These are phyloP conservation scores for Brenthis daphne DNA, from an alignment of 2,888 invertebrate species.

Conservation along the genomic window DNA sequence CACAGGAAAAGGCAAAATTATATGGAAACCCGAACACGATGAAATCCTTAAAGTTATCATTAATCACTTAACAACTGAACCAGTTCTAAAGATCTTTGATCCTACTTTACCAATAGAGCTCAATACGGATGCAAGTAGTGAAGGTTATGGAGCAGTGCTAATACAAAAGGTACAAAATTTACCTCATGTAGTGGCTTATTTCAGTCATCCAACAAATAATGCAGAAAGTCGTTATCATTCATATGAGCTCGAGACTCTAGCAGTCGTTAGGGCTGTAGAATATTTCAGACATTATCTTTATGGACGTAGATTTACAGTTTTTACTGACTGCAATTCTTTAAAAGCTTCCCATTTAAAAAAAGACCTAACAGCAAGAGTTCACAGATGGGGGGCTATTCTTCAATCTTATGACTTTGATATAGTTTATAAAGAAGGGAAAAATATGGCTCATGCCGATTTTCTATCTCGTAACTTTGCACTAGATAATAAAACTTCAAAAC, in stretches of 20 bases:
- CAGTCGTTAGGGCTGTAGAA: constrained; percentile 24
- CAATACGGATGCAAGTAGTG: constrained; percentile 43
- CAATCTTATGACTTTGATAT: constrained; percentile 42
- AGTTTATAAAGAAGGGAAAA: constrained; percentile 35
- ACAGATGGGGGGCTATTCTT: constrained; percentile 43
- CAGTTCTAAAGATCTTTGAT: constrained; percentile 43
- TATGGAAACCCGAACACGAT: constrained; percentile 21
- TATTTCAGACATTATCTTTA: constrained; percentile 40
- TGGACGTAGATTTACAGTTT: constrained; percentile 34
- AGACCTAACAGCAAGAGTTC: constrained; percentile 42
- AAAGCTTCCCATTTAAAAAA: constrained; percentile 34
- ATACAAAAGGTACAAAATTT: constrained; percentile 7
- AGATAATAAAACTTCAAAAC: background rate
- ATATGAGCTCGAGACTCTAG: constrained; percentile 32
- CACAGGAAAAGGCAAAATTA: background rate
- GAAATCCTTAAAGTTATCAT: constrained; percentile 30
- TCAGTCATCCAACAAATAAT: constrained; percentile 19
- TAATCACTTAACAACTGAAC: constrained; percentile 34
- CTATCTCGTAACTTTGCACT: constrained; percentile 35
- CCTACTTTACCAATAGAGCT: constrained; percentile 37
- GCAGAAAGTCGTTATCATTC: constrained; percentile 30
- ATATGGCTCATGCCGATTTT: constrained; percentile 42
- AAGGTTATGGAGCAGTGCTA: constrained; percentile 43
- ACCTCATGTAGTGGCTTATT: constrained; percentile 21
- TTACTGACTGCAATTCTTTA: constrained; percentile 19